Percentiles rank a stretch among this genome's conserved stretches.
Evolutionary conservation across 2,113 vertebrate genomes (phyloP).

Genomic region (Paratilapia polleni): DNA sequence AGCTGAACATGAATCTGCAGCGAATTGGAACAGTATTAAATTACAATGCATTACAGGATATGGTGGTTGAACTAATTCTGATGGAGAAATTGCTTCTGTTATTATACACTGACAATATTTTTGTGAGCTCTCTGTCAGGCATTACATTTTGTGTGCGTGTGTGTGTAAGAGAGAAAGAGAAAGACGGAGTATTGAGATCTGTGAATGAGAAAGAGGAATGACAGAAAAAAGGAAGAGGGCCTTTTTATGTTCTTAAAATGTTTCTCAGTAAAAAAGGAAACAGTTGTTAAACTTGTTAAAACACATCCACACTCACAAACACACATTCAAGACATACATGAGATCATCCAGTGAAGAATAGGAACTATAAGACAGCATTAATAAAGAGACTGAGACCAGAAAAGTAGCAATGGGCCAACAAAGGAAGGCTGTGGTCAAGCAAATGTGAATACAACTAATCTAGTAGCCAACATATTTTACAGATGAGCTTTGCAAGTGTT

Average conservation of each 20-base stretch:
- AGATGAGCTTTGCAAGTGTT: not conserved
- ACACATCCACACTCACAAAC: not conserved
- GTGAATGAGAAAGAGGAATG: not conserved
- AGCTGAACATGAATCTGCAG: conserved; percentile 27
- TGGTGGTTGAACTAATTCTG: conserved; percentile 66
- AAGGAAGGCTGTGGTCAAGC: not conserved
- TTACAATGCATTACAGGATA: conserved; percentile 62
- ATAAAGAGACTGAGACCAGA: not conserved
- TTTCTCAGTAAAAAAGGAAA: not conserved
- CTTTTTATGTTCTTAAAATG: conserved; percentile 1
- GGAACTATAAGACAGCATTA: not conserved
- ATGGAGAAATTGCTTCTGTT: conserved; percentile 57
- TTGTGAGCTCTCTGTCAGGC: conserved; percentile 23
- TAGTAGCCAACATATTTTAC: not conserved
- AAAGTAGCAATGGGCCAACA: not conserved
- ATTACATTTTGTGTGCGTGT: not conserved
- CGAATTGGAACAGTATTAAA: conserved; percentile 59
- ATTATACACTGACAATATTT: conserved; percentile 46
- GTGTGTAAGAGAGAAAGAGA: not conserved
- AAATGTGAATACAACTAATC: no score
- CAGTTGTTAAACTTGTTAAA: not conserved
- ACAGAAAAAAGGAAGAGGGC: not conserved
- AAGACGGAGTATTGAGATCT: not conserved
- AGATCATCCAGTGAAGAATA: not conserved
- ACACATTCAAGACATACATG: not conserved